Conservation (phyloP, 2,888 invertebrate genomes). For the Agonum fuliginosum region DNA sequence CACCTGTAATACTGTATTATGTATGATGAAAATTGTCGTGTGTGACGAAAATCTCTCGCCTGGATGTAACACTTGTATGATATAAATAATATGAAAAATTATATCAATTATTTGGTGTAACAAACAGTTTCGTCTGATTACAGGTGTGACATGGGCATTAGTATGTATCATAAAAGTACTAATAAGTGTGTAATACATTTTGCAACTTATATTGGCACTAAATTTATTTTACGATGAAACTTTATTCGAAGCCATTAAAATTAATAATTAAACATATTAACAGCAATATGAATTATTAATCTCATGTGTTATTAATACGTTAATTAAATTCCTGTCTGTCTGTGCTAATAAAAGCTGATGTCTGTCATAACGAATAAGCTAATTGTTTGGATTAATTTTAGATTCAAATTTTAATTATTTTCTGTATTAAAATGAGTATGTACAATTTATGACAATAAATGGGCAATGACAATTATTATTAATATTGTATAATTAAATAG, state of each 20-base stretch:
- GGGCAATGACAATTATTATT: not conserved
- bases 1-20: no score
- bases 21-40: no score
- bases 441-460: not conserved
- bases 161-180: no score
- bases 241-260: conserved; percentile 1
- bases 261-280: conserved; percentile 22
- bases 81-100: no score
- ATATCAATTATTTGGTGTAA: no score
- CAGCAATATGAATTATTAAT: conserved; percentile 35
- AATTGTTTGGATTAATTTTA: conserved; percentile 29
- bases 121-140: no score
- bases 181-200: no score
- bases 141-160: no score
- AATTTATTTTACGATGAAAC: not conserved
- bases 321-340: conserved; percentile 28
- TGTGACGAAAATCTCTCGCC: no score
- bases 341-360: not conserved
- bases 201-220: not conserved
- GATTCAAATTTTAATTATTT: conserved; percentile 23
- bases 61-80: no score
- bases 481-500: no score
- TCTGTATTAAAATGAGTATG: not conserved
- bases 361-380: not conserved
- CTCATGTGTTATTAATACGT: conserved; percentile 35